Evolutionary conservation across 1,140 invertebrate genomes (phyloP), one percentile per base, ranked within the genome.

Genomic region (Pseudachorutes palmiensis): DNA sequence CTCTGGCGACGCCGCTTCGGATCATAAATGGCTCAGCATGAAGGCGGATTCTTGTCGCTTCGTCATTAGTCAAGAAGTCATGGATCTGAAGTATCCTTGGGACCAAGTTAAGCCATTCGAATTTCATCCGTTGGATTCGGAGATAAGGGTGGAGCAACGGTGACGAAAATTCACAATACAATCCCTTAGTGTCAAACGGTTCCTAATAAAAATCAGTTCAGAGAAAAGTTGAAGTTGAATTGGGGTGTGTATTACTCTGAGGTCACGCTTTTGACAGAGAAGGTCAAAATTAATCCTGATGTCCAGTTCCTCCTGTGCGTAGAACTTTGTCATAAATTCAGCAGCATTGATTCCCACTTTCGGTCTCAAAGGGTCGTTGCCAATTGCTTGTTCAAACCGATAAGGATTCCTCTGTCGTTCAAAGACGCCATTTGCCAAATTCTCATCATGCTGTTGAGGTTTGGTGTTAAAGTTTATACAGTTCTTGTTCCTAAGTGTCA

Each of bases 151-250:
- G 12, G 24, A 55, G 51, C 5, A 41, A 41, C 3, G 12, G 3
- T 9, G 36, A 45, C 19, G 36, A 45, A 45, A 55, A 24, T 22
- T 55, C 51, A 55, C 51, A 55, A 55, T 16, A 55, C 51, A 55
- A 55, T 5, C 24, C 24, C 24, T 55, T 55, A 9, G 9, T 55
- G n/a, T n/a, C n/a, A n/a, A 55, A 55, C 24, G 12, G 51, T 24
- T 55, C 19, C 36, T 19, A 5, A 9, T 41, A 9, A 41, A 41
- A 41, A 41, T 9, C 5, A 41, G 19, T 41, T 41, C 19, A 41
- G 36, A 41, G 19, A 41, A 41, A 9, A 9, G 36, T 41, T 19
- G 19, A 41, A 41, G 19, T 19, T 9, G 36, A 41, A 41, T 41
- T 9, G 36, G 19, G 24, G 5, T 55, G 5, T 22, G 24, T 16